These are phyloP conservation scores for Brienomyrus longianalis DNA, from an alignment of 2,113 vertebrate species.

Conservation along the genomic window DNA sequence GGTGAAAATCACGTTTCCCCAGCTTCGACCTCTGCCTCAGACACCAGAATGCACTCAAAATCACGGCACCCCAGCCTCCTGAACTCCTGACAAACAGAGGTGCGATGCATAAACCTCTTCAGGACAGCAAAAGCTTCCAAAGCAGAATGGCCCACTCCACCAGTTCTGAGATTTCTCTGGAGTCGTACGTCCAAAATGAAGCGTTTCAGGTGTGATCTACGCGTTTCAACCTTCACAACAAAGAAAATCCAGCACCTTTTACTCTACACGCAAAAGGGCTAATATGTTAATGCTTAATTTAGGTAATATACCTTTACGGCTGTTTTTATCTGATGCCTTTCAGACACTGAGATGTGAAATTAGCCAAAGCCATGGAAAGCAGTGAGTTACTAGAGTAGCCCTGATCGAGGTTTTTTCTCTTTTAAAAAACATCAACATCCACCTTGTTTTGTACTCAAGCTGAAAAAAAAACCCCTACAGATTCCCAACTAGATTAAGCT, in stretches of 20 bases:
- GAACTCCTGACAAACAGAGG: not conserved
- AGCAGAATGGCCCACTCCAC: not conserved
- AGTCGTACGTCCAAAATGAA: not conserved
- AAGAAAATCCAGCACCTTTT: not conserved
- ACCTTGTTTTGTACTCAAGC: not conserved
- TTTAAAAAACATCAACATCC: not conserved
- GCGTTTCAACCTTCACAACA: not conserved
- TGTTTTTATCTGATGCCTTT: not conserved
- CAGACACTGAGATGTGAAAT: not conserved
- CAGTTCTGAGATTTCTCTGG: not conserved
- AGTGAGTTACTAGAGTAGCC: not conserved
- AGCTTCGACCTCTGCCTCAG: not conserved
- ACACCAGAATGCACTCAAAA: not conserved
- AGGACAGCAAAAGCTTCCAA: not conserved
- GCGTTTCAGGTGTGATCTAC: not conserved
- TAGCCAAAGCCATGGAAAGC: not conserved
- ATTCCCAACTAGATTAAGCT: not conserved
- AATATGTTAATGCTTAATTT: not conserved
- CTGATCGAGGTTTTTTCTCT: not conserved
- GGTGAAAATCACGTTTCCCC: not conserved
- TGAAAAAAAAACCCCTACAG: not conserved
- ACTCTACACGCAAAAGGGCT: not conserved
- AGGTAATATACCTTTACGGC: not conserved
- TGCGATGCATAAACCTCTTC: not conserved
- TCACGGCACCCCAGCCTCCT: not conserved